Evolutionary conservation across 2,888 invertebrate genomes (phyloP).

Genomic region (Augiades crinisus): DNA sequence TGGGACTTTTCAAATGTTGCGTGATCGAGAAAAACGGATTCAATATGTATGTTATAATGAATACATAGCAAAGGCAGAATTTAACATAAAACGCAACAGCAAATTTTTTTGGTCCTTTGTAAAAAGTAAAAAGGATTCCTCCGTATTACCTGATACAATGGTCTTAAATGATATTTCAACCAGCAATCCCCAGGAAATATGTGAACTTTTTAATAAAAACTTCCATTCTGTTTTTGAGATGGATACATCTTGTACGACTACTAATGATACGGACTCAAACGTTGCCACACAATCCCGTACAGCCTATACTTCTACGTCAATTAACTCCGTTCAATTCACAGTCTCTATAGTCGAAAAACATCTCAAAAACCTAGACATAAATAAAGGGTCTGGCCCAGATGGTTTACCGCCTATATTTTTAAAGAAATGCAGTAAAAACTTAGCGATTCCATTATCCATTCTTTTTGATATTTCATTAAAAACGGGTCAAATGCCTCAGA

Average conservation of each 20-base stretch:
- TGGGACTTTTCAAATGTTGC: neutral
- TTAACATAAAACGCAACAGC: slow-evolving; percentile 1
- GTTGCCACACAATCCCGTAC: neutral
- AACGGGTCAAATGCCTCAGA: slow-evolving; percentile 10
- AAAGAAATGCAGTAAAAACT: slow-evolving; percentile 15
- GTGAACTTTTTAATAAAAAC: slow-evolving; percentile 1
- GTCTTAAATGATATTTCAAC: neutral
- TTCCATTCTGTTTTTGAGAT: neutral
- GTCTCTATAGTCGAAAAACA: slow-evolving; percentile 1
- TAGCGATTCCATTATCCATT: slow-evolving; percentile 19
- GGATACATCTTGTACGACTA: neutral
- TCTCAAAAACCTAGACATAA: slow-evolving; percentile 7
- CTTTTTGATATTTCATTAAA: slow-evolving; percentile 16
- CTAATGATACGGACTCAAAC: neutral
- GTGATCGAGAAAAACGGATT: neutral
- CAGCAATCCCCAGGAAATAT: neutral
- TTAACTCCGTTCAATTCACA: neutral
- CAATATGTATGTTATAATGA: neutral
- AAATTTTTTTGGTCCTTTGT: slow-evolving; percentile 7
- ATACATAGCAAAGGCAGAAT: neutral
- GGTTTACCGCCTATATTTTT: slow-evolving; percentile 20
- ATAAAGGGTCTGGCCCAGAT: slow-evolving; percentile 24
- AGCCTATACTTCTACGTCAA: neutral
- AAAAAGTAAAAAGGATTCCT: slow-evolving; percentile 1
- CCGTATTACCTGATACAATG: neutral